These are phyloP conservation scores for Hypomesus transpacificus DNA, from an alignment of 2,113 vertebrate genomes.

Conservation along the genomic window DNA sequence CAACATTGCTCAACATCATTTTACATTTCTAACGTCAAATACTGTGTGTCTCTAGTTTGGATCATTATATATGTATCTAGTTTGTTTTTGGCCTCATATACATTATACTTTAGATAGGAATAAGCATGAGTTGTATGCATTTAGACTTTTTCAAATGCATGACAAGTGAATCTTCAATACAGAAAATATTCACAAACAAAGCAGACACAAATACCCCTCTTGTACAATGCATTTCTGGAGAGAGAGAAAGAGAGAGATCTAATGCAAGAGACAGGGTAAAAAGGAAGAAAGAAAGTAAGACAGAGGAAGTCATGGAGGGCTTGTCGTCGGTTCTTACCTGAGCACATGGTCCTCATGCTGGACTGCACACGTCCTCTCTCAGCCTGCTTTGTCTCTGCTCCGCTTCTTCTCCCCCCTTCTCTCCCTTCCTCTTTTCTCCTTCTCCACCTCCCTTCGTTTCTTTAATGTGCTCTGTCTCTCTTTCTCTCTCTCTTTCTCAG, in stretches of 20 bases:
- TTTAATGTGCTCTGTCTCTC: constrained; percentile 15
- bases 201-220: background rate
- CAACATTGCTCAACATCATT: no score
- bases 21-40: background rate
- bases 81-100: no score
- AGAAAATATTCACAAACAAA: background rate
- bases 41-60: background rate
- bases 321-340: constrained; percentile 63
- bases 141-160: no score
- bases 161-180: no score
- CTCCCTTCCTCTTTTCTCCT: constrained; percentile 14
- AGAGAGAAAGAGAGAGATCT: background rate
- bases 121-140: no score
- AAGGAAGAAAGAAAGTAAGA: constrained; percentile 14
- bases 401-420: constrained; percentile 26
- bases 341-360: constrained; percentile 64
- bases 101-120: no score
- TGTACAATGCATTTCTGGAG: background rate
- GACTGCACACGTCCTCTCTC: constrained; percentile 58
- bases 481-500: constrained; percentile 22
- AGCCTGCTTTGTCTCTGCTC: constrained; percentile 69
- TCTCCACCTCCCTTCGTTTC: constrained; percentile 22
- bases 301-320: background rate
- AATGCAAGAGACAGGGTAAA: constrained; percentile 1
- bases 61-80: background rate